Evolutionary conservation across 2,113 vertebrate genomes (phyloP).

Genomic region (Oreochromis aureus): DNA sequence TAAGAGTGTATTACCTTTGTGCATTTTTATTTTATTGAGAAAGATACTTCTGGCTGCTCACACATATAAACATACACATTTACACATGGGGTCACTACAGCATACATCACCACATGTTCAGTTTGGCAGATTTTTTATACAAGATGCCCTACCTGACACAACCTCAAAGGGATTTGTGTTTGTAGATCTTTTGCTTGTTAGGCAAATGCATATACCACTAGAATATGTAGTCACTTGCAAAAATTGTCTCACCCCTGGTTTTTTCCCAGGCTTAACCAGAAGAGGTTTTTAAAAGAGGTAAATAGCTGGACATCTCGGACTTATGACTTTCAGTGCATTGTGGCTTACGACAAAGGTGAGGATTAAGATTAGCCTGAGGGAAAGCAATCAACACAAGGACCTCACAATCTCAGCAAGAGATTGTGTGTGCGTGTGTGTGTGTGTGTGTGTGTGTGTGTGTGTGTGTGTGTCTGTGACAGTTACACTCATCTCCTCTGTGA

Average conservation of each 20-base stretch:
- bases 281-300: background rate
- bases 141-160: background rate
- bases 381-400: background rate
- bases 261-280: background rate
- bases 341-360: background rate
- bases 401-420: background rate
- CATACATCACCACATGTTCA: background rate
- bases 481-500: background rate
- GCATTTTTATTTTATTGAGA: background rate
- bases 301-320: background rate
- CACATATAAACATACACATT: background rate
- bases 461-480: background rate
- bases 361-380: slow-evolving; percentile 1
- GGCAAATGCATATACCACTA: background rate
- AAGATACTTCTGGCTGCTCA: background rate
- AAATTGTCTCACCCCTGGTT: background rate
- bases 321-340: background rate
- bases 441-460: background rate
- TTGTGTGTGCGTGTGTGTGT: background rate
- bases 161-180: background rate
- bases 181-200: background rate
- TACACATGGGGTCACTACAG: background rate
- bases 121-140: background rate
- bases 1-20: no score
- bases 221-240: background rate